Evolutionary conservation across 2,113 vertebrate genomes (phyloP), one percentile per base, ranked within the genome.

Genomic region (Rynchops niger): DNA sequence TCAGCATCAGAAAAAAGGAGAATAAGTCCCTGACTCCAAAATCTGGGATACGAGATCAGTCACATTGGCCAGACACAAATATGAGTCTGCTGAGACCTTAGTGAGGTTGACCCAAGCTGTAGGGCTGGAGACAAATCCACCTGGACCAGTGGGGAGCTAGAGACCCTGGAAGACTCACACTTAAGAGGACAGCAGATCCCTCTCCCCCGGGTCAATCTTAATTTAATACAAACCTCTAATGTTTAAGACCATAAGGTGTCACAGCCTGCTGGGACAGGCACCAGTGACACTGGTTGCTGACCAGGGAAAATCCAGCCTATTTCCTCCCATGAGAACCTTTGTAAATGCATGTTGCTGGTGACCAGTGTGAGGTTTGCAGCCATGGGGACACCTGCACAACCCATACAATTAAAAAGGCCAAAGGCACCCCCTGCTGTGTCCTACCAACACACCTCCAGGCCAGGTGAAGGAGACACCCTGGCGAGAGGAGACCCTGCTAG

Each of bases 391-490:
- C 26, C 17, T 27, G 23, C 45, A 86, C 16, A 69, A n/a, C 18
- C 53, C 62, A 11, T 42, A 42, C 10, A 7, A 12, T 16, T 8
- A 9, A 55, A 78, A 59, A 65, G 12, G 12, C 15, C 59, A 58
- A 56, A 76, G 18, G 23, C 22, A 29, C 11, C 22, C 14, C 45
- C 9, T 12, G 0, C 15, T 6, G 16, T 43, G 29, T 26, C 53
- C 63, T 29, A 9, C 22, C 30, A 70, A 55, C 19, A 36, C 50
- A 40, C 29, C 42, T 66, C 16, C 17, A 62, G 29, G 59, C 9
- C 47, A 17, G 56, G 4, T 0, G 12, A 40, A 67, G 67, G 11
- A 70, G 55, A 9, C 2, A 1, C 1, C 16, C 50, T 0, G 0
- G 23, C 0, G 1, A 65, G 34, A 71, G 45, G 9, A 74, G 14